Evolutionary conservation across 2,113 vertebrate genomes (phyloP).

Genomic region (Eulemur rufifrons): DNA sequence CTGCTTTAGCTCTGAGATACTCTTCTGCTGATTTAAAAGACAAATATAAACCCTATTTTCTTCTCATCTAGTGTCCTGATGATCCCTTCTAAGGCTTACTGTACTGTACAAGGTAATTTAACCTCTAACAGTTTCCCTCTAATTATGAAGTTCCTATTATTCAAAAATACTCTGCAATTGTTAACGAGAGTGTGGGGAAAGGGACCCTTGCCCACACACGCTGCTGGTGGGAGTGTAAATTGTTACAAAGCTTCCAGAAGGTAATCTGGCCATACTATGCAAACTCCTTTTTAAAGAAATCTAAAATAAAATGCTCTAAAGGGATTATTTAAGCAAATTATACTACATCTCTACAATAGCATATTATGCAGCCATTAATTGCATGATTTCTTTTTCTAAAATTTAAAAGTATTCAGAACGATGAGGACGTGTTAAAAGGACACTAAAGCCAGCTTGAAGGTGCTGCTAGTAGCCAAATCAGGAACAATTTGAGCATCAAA

Average conservation of each 20-base stretch:
- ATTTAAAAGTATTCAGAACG: conserved; percentile 40
- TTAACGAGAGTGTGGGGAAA: conserved; percentile 21
- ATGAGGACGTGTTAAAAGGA: conserved; percentile 33
- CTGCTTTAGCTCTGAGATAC: not conserved
- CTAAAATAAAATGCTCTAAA: conserved; percentile 22
- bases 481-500: conserved; percentile 2
- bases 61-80: not conserved
- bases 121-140: not conserved
- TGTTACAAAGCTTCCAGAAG: not conserved
- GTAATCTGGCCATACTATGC: not conserved
- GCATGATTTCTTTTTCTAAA: not conserved
- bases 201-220: not conserved
- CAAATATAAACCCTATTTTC: not conserved
- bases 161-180: conserved; percentile 17
- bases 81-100: not conserved
- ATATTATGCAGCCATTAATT: not conserved
- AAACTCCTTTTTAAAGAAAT: not conserved
- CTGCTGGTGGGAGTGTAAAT: not conserved
- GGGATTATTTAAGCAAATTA: conserved; percentile 8
- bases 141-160: conserved; percentile 36
- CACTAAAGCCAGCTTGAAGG: not conserved
- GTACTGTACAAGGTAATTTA: not conserved
- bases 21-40: conserved; percentile 1
- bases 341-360: not conserved
- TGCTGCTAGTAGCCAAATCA: not conserved